phyloP scores from a whole-genome alignment of 2,888 invertebrate species.

The Limnephilus marmoratus region DNA sequence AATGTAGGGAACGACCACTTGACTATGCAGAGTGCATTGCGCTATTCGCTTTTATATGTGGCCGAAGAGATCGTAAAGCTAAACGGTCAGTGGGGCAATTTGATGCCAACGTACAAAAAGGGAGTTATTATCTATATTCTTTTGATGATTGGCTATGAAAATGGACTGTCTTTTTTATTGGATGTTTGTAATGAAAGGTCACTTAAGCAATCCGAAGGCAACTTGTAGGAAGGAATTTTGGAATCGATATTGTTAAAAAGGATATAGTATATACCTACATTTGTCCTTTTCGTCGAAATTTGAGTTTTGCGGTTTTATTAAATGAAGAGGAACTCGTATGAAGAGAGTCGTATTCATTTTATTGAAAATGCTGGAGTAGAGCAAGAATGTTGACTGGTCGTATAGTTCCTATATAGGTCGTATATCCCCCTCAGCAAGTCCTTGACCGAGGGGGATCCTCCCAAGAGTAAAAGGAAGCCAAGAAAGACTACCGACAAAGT shows the following conservation, averaged over 20 bases:
- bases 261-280: not conserved
- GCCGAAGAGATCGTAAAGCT: constrained; percentile 12
- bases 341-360: not conserved
- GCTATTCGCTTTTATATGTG: constrained; percentile 41
- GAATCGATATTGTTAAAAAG: not conserved
- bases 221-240: not conserved
- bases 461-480: too few species aligned
- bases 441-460: too few species aligned
- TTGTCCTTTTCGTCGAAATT: not conserved
- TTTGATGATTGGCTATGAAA: not conserved
- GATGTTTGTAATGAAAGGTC: not conserved
- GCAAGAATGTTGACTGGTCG: not conserved
- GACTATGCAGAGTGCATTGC: constrained; percentile 44
- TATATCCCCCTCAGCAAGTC: too few species aligned
- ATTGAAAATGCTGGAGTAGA: not conserved
- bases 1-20: constrained; percentile 40
- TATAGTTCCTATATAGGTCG: too few species aligned
- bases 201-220: not conserved
- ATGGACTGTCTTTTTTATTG: not conserved
- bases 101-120: not conserved
- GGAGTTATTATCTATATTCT: not conserved
- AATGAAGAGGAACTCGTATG: not conserved
- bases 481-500: too few species aligned
- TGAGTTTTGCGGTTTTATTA: not conserved
- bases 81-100: not conserved